A percentile compares a stretch with the other conserved stretches of the same genome.
These are phyloP conservation scores for Spongilla lacustris DNA, from an alignment of 37 sponge, comb jelly and placozoan species.

Conservation along the genomic window DNA sequence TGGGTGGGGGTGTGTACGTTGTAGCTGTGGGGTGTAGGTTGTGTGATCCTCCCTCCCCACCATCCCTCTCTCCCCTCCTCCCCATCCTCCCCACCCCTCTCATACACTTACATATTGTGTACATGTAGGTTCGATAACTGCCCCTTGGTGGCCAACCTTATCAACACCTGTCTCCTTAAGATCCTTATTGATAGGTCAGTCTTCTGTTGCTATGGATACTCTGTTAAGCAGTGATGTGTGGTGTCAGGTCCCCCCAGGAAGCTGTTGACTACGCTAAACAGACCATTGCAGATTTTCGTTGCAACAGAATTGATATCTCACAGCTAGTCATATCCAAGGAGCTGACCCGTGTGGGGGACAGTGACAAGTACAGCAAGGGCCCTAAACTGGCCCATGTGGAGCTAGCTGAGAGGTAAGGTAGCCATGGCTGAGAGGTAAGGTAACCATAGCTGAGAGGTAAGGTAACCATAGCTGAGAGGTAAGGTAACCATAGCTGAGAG, in stretches of 20 bases:
- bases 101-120: slow-evolving; percentile 33
- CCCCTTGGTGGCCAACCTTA: slow-evolving; percentile 90
- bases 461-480: no score
- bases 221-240: background rate
- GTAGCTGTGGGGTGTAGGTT: slow-evolving; percentile 86
- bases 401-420: slow-evolving; percentile 81
- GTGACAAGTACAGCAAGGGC: slow-evolving; percentile 73
- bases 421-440: no score
- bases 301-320: slow-evolving; percentile 94
- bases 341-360: slow-evolving; percentile 77
- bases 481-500: no score
- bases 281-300: slow-evolving; percentile 91
- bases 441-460: no score
- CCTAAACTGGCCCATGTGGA: slow-evolving; percentile 89
- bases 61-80: background rate
- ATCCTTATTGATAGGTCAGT: slow-evolving; percentile 87
- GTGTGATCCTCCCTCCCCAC: no score
- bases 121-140: slow-evolving; percentile 91
- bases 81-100: background rate
- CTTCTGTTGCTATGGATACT: background rate
- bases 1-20: slow-evolving; percentile 23
- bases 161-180: slow-evolving; percentile 92
- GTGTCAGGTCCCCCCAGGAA: slow-evolving; percentile 33
- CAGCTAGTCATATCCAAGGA: slow-evolving; percentile 98
- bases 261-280: slow-evolving; percentile 87